These are phyloP conservation scores for Drosophila borealis DNA, from an alignment of 2,888 invertebrate genomes.

Conservation along the genomic window DNA sequence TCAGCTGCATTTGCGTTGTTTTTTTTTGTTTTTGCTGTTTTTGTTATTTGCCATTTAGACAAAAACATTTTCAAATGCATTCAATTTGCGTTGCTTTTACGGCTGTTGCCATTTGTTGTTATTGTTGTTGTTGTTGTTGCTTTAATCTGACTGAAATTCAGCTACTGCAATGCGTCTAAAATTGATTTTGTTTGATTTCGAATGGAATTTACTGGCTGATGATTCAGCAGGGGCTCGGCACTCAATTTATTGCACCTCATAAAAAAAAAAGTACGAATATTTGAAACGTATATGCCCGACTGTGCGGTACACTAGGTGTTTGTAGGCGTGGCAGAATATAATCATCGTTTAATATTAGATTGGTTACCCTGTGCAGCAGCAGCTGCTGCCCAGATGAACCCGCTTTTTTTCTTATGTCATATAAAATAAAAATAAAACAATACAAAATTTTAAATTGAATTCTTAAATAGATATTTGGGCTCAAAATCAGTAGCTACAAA, in stretches of 20 bases:
- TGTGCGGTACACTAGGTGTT: background rate
- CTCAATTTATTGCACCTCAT: constrained; percentile 10
- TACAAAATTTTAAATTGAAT: too few relatives aligned
- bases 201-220: constrained; percentile 47
- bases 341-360: too few relatives aligned
- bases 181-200: constrained; percentile 56
- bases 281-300: background rate
- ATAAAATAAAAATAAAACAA: too few relatives aligned
- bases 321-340: too few relatives aligned
- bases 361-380: too few relatives aligned
- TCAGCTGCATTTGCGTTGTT: constrained; percentile 16
- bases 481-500: too few relatives aligned
- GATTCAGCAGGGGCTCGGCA: constrained; percentile 46
- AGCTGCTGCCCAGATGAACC: too few relatives aligned
- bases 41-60: constrained; percentile 11
- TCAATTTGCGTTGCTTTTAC: constrained; percentile 11
- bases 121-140: background rate
- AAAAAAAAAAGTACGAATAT: background rate
- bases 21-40: constrained; percentile 1
- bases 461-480: too few relatives aligned
- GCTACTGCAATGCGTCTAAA: constrained; percentile 37
- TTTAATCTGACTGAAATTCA: constrained; percentile 22
- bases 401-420: too few relatives aligned
- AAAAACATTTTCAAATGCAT: constrained; percentile 31
- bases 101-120: background rate